A percentile compares a stretch with the other conserved stretches of the same genome.
phyloP scores from a whole-genome alignment of 1,140 invertebrate genomes.

The Hydropsyche tenuis region DNA sequence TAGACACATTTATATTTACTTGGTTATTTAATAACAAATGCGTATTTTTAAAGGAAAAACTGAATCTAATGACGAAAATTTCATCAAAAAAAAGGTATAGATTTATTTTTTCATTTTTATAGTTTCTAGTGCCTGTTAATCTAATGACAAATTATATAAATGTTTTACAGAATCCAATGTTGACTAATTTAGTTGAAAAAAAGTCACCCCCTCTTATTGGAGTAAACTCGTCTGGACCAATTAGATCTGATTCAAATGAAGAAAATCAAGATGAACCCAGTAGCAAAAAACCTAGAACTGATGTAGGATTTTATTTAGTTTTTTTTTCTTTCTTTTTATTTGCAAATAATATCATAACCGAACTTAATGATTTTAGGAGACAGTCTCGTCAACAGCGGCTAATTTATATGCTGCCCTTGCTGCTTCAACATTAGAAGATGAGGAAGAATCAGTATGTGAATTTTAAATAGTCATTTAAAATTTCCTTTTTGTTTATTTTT shows the following conservation, averaged over 20 bases:
- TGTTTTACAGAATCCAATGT: conserved; percentile 61
- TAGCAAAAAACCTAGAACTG: conserved; percentile 41
- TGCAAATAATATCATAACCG: not conserved
- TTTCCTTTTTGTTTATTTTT: not conserved
- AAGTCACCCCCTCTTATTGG: conserved; percentile 60
- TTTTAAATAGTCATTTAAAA: not conserved
- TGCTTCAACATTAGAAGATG: conserved; percentile 60
- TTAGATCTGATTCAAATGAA: conserved; percentile 29
- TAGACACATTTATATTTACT: not conserved
- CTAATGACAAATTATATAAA: no score
- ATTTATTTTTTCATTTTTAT: not conserved
- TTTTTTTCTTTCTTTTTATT: not conserved
- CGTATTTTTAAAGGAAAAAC: not conserved
- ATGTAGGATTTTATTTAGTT: conserved; percentile 16
- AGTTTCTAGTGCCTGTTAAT: not conserved
- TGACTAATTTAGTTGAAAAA: conserved; percentile 61
- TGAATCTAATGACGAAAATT: conserved; percentile 14
- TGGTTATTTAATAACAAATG: not conserved
- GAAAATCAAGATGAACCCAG: conserved; percentile 42
- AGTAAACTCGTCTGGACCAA: conserved; percentile 27
- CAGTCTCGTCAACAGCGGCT: conserved; percentile 61
- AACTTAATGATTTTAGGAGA: conserved; percentile 38
- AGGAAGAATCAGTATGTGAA: conserved; percentile 59
- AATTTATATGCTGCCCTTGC: conserved; percentile 62
- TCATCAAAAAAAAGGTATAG: not conserved